A percentile compares a stretch with the other conserved stretches of the same genome.
Conservation (phyloP, 2,797 vertebrate genomes). For the Aratinga solstitialis region DNA sequence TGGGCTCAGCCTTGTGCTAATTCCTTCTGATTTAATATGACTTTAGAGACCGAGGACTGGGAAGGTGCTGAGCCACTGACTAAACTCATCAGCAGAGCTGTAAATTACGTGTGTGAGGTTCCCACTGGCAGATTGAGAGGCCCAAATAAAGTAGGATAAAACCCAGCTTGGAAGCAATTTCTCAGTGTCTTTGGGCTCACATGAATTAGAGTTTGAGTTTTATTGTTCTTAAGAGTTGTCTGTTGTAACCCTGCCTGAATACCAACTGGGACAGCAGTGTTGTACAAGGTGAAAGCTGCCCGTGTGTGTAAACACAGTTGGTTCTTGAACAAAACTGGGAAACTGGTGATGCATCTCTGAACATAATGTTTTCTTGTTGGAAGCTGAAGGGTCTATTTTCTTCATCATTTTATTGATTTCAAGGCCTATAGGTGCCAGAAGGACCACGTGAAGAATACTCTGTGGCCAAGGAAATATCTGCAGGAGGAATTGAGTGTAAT, state of each 20-base stretch:
- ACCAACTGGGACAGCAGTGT: not conserved
- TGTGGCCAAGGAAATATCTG: not conserved
- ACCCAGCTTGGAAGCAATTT: not conserved
- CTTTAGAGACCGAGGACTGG: not conserved
- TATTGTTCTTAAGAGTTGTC: not conserved
- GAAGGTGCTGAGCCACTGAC: conserved; percentile 50
- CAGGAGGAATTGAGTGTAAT: not conserved
- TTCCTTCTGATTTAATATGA: conserved; percentile 48
- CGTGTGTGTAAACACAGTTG: not conserved
- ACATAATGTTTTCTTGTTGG: not conserved
- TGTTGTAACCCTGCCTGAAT: not conserved
- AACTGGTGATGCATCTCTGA: not conserved
- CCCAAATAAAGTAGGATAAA: conserved; percentile 39
- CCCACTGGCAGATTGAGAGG: conserved; percentile 25
- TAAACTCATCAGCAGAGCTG: conserved; percentile 8
- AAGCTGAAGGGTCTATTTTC: not conserved
- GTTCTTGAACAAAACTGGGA: not conserved
- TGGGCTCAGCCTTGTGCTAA: conserved; percentile 20
- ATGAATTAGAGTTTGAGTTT: not conserved
- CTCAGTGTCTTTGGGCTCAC: not conserved
- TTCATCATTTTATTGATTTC: not conserved
- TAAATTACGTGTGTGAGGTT: conserved; percentile 40
- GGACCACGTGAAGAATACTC: not conserved
- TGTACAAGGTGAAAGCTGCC: not conserved
- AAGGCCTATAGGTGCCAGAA: not conserved